A percentile compares a stretch with the other conserved stretches of the same genome.
phyloP scores from a whole-genome alignment of 2,888 invertebrate species.

The Agonopterix heracliana region DNA sequence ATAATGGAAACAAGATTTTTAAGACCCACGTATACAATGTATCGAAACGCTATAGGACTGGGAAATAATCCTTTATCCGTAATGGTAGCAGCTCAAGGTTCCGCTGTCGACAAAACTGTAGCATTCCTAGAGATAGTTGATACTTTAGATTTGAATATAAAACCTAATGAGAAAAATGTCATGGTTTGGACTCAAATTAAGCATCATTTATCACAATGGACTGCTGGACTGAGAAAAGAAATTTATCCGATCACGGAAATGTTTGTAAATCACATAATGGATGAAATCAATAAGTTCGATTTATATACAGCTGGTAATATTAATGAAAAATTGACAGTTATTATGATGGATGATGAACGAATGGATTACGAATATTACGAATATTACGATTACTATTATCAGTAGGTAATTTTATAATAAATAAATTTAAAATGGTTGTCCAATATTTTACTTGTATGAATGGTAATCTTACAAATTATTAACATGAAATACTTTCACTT shows the following conservation, averaged over 20 bases:
- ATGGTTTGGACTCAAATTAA: slow-evolving; percentile 25
- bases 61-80: slow-evolving; percentile 28
- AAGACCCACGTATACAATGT: slow-evolving; percentile 16
- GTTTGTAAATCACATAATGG: slow-evolving; percentile 9
- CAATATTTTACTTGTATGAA: no score
- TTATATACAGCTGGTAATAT: not conserved
- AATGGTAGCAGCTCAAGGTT: slow-evolving; percentile 5
- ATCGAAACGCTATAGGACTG: slow-evolving; percentile 22
- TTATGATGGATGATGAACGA: no score
- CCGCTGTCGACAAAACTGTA: slow-evolving; percentile 24
- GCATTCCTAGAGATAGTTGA: slow-evolving; percentile 33
- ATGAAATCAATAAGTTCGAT: slow-evolving; percentile 10
- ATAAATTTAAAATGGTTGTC: no score
- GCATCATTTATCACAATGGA: slow-evolving; percentile 22
- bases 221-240: slow-evolving; percentile 16
- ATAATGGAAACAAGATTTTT: slow-evolving; percentile 5
- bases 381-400: no score
- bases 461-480: no score
- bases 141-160: slow-evolving; percentile 22
- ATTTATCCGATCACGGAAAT: slow-evolving; percentile 17
- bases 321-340: slow-evolving; percentile 7
- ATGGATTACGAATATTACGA: no score
- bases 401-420: no score
- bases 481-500: no score
- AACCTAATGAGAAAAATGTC: slow-evolving; percentile 17